Evolutionary conservation across 2,113 vertebrate genomes (phyloP).

Genomic region (Natator depressus): DNA sequence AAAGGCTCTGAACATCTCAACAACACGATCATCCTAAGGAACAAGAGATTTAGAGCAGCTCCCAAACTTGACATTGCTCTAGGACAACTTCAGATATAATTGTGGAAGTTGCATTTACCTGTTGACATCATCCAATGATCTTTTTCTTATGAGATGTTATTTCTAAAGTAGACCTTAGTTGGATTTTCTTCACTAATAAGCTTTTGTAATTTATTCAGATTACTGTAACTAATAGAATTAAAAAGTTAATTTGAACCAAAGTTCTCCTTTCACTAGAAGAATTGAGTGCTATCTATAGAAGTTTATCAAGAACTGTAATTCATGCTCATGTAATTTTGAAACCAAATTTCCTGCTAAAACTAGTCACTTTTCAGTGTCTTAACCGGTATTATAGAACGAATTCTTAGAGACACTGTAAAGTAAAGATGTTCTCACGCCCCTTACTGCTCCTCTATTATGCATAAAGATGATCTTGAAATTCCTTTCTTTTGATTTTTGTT

Average conservation of each 20-base stretch:
- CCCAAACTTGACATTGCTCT: neutral
- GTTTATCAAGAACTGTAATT: neutral
- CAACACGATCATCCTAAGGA: neutral
- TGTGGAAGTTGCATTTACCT: neutral
- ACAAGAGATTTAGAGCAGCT: neutral
- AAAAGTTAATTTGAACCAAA: neutral
- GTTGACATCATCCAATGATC: neutral
- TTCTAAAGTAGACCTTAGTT: neutral
- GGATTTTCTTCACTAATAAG: neutral
- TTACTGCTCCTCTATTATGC: neutral
- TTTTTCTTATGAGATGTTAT: neutral
- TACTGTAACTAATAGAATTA: neutral
- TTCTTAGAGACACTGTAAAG: neutral
- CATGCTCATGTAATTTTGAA: neutral
- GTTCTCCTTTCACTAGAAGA: neutral
- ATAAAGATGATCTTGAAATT: neutral
- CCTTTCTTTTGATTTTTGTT: neutral
- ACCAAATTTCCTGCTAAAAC: neutral
- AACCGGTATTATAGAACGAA: neutral
- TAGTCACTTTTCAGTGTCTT: neutral
- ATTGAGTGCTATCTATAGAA: neutral
- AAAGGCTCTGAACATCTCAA: constrained; percentile 28
- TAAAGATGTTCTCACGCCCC: neutral
- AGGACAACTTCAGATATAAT: neutral
- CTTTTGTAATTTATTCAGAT: neutral